Conservation (phyloP, 2,888 invertebrate species). For the Frankliniella fusca region DNA sequence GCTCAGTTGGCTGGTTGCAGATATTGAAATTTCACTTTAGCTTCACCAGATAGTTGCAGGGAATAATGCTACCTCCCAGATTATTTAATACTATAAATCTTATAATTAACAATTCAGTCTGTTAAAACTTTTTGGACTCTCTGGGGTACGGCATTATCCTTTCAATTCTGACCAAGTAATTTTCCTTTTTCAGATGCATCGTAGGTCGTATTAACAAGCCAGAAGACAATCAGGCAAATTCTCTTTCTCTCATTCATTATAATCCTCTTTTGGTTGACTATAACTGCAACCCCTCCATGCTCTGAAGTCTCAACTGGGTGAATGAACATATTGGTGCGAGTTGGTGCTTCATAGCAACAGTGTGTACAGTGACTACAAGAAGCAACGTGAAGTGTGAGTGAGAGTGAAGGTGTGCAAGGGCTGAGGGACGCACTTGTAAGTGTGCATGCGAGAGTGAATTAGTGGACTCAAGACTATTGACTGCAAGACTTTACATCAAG, state of each 20-base stretch:
- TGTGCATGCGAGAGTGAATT: slow-evolving; percentile 15
- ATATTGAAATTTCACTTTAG: too few relatives aligned
- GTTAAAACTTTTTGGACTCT: not conserved
- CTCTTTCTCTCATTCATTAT: slow-evolving; percentile 35
- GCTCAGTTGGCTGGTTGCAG: too few relatives aligned
- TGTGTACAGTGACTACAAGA: slow-evolving; percentile 23
- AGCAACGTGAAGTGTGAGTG: slow-evolving; percentile 35
- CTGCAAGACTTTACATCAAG: slow-evolving; percentile 22
- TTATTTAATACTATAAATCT: too few relatives aligned
- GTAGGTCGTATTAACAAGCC: slow-evolving; percentile 36
- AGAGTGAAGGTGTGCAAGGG: slow-evolving; percentile 32
- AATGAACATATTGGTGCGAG: not conserved
- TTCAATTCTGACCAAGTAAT: slow-evolving; percentile 29
- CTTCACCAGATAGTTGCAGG: too few relatives aligned
- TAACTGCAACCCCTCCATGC: slow-evolving; percentile 24
- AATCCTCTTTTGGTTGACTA: slow-evolving; percentile 16
- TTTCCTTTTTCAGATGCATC: slow-evolving; percentile 39
- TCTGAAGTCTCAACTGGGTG: slow-evolving; percentile 22
- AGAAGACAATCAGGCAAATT: slow-evolving; percentile 38
- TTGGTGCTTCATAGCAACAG: slow-evolving; percentile 19
- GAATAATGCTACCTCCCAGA: too few relatives aligned
- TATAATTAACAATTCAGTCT: not conserved
- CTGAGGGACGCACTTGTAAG: slow-evolving; percentile 35
- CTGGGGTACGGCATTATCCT: slow-evolving; percentile 37
- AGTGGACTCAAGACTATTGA: slow-evolving; percentile 22